Evolutionary conservation across 2,797 vertebrate species (phyloP).

Genomic region (Gouania willdenowi): DNA sequence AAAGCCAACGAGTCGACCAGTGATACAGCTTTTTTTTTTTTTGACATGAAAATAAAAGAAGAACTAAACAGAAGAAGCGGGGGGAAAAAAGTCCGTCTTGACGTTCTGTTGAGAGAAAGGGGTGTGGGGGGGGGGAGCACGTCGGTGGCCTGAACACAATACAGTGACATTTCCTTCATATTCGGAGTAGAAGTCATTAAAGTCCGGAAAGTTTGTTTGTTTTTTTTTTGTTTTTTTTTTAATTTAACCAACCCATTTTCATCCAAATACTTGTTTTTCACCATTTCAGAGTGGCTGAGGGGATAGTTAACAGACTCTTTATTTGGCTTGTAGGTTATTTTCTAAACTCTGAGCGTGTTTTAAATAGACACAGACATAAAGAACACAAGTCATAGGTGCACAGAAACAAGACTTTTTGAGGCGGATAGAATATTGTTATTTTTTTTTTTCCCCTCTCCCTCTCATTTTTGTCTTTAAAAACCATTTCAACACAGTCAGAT

Average conservation of each 20-base stretch:
- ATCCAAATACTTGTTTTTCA: constrained; percentile 19
- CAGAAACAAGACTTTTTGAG: constrained; percentile 45
- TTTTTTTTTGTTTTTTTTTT: constrained; percentile 9
- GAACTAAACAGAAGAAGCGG: constrained; percentile 1
- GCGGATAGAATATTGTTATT: background rate
- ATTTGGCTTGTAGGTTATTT: constrained; percentile 60
- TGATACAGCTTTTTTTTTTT: no score
- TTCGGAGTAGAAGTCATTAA: background rate
- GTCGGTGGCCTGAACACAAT: background rate
- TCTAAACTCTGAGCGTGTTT: constrained; percentile 57
- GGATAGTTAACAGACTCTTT: constrained; percentile 53
- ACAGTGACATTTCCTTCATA: constrained; percentile 17
- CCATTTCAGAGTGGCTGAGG: constrained; percentile 17
- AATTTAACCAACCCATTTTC: constrained; percentile 33
- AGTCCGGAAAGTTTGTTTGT: constrained; percentile 16
- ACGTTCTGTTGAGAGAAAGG: constrained; percentile 37
- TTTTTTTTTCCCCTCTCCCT: background rate
- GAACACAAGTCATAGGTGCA: constrained; percentile 51
- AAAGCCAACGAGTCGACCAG: constrained; percentile 44
- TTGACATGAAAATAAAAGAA: background rate
- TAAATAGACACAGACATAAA: constrained; percentile 68
- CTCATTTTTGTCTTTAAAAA: constrained; percentile 34
- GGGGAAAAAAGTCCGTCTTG: constrained; percentile 43
- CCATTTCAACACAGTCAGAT: constrained; percentile 49
- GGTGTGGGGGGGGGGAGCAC: background rate